These are phyloP conservation scores for Epinephelus coioides DNA, from an alignment of 2,797 vertebrate species.

Conservation along the genomic window DNA sequence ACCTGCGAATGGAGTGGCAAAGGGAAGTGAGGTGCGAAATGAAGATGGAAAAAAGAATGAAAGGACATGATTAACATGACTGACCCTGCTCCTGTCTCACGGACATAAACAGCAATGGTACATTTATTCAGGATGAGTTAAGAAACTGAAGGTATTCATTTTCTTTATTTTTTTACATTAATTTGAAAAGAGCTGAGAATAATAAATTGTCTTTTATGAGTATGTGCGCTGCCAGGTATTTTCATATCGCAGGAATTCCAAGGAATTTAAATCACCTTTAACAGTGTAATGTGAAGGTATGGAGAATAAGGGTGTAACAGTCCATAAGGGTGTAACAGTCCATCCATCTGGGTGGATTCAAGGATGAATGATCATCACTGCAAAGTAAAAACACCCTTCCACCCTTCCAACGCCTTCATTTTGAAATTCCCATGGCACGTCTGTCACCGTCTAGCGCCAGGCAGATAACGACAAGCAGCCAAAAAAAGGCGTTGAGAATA, in stretches of 20 bases:
- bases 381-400: too few species aligned
- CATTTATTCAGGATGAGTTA: neutral
- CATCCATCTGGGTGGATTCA: too few species aligned
- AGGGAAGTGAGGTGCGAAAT: slow-evolving; percentile 69
- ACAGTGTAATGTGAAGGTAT: neutral
- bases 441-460: too few species aligned
- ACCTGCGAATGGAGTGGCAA: slow-evolving; percentile 75
- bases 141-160: neutral
- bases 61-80: slow-evolving; percentile 74
- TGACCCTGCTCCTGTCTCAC: slow-evolving; percentile 53
- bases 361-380: too few species aligned
- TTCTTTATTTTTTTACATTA: slow-evolving; percentile 4
- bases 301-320: too few species aligned
- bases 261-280: neutral
- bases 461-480: too few species aligned
- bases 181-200: slow-evolving; percentile 16
- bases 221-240: neutral
- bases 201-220: slow-evolving; percentile 15
- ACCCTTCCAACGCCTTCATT: too few species aligned
- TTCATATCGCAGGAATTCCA: neutral
- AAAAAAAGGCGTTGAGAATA: too few species aligned
- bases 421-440: too few species aligned
- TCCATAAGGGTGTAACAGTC: too few species aligned
- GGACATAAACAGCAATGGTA: slow-evolving; percentile 37
- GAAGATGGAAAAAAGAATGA: slow-evolving; percentile 68